Conservation (phyloP, 2,888 invertebrate genomes). For the Tenthredo distinguenda region DNA sequence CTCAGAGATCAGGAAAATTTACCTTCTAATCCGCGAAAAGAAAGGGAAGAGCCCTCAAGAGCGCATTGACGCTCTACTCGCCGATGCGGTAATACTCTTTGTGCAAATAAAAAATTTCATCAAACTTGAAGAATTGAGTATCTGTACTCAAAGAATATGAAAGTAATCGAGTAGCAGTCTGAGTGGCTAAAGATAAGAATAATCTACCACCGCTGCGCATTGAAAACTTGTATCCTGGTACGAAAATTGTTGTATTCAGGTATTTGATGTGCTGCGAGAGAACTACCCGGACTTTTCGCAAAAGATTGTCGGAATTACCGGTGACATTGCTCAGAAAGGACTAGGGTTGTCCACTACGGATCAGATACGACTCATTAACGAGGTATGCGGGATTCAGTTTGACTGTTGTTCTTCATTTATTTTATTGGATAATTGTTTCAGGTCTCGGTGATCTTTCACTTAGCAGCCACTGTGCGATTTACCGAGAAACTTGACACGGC, state of each 20-base stretch:
- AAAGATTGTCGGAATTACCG: conserved; percentile 75
- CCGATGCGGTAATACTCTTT: conserved; percentile 49
- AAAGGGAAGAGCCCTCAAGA: conserved; percentile 53
- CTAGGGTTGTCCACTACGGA: conserved; percentile 75
- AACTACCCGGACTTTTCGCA: conserved; percentile 70
- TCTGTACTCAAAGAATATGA: background rate
- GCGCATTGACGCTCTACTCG: conserved; percentile 55
- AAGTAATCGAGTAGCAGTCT: background rate
- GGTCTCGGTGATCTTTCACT: conserved; percentile 59
- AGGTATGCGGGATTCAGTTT: conserved; percentile 48
- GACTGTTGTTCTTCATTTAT: no score
- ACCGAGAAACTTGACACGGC: conserved; percentile 53
- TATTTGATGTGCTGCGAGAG: conserved; percentile 60
- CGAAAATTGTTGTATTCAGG: conserved; percentile 36
- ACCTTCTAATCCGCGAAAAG: conserved; percentile 59
- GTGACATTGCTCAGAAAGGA: conserved; percentile 74
- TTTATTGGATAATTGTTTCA: conserved; percentile 46
- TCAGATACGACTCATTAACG: conserved; percentile 60
- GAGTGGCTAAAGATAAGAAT: background rate
- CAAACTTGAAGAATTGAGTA: conserved; percentile 46
- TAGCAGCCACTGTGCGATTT: conserved; percentile 59
- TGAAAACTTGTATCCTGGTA: conserved; percentile 55
- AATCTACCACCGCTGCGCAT: background rate
- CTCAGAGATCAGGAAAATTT: conserved; percentile 58
- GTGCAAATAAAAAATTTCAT: background rate